Evolutionary conservation across 2,888 invertebrate genomes (phyloP).

Genomic region (Eumerus sabulonum): DNA sequence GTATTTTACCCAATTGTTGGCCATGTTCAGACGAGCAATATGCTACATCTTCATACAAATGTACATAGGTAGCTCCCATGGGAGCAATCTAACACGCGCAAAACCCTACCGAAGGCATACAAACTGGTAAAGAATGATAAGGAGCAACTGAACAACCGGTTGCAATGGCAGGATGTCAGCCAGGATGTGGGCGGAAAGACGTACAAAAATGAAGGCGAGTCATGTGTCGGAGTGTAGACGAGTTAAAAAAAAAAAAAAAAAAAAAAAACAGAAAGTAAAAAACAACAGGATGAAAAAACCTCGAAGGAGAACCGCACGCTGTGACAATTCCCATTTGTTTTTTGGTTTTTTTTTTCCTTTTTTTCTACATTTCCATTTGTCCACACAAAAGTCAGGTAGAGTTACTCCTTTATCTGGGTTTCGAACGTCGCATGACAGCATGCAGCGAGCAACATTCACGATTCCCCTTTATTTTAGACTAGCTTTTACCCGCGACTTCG

Average conservation of each 20-base stretch:
- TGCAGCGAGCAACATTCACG: too few relatives aligned
- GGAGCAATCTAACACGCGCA: constrained; percentile 31
- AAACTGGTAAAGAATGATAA: constrained; percentile 38
- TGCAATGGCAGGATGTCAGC: constrained; percentile 55
- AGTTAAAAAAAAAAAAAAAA: constrained; percentile 19
- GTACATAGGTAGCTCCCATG: constrained; percentile 13
- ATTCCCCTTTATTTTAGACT: too few relatives aligned
- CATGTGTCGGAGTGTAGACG: constrained; percentile 24
- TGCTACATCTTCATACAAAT: constrained; percentile 13
- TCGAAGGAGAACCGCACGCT: constrained; percentile 44
- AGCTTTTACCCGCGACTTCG: too few relatives aligned
- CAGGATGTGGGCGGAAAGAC: constrained; percentile 45
- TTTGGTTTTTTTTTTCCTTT: too few relatives aligned
- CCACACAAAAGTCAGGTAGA: constrained; percentile 66
- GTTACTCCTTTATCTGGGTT: constrained; percentile 31
- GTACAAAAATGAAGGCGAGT: constrained; percentile 23
- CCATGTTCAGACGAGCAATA: constrained; percentile 41
- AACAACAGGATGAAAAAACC: too few relatives aligned
- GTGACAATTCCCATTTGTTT: constrained; percentile 53
- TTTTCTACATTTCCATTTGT: constrained; percentile 61
- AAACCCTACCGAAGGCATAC: constrained; percentile 29
- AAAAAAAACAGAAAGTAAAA: constrained; percentile 9
- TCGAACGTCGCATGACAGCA: too few relatives aligned
- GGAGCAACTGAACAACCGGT: constrained; percentile 49
- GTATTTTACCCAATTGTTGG: constrained; percentile 67